Percentiles rank a stretch among this genome's conserved stretches.
Evolutionary conservation across 1,140 invertebrate genomes (phyloP).

Genomic region (Brachionus asplanchnoidis): DNA sequence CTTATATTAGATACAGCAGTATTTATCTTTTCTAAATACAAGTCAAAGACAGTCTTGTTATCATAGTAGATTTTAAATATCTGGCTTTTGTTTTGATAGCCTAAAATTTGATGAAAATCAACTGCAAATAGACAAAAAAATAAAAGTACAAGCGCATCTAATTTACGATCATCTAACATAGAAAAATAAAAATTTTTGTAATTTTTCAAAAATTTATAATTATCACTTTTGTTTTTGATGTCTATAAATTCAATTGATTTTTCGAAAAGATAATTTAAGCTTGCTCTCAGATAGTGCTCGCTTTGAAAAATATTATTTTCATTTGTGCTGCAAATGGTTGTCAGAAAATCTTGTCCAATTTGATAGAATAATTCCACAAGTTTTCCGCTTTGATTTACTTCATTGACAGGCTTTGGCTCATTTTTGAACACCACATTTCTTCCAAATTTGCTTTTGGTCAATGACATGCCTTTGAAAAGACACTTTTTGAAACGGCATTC

Average conservation of each 20-base stretch:
- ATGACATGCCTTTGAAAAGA: constrained; percentile 9
- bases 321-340: background rate
- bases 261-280: background rate
- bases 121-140: background rate
- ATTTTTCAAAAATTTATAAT: constrained; percentile 8
- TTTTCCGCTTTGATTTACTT: background rate
- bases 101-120: background rate
- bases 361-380: constrained; percentile 1
- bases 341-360: background rate
- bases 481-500: constrained; percentile 39
- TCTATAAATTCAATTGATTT: constrained; percentile 7
- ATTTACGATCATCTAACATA: background rate
- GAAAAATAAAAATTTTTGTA: background rate
- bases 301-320: background rate
- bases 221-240: background rate
- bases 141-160: background rate
- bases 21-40: constrained; percentile 5
- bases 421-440: constrained; percentile 9
- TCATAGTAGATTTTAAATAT: background rate
- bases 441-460: background rate
- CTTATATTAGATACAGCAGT: background rate
- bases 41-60: background rate
- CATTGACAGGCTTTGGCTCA: background rate
- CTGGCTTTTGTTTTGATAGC: background rate
- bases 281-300: background rate